Evolutionary conservation across 2,113 vertebrate genomes (phyloP), one percentile per base, ranked within the genome.

Genomic region (Elephantulus edwardii): DNA sequence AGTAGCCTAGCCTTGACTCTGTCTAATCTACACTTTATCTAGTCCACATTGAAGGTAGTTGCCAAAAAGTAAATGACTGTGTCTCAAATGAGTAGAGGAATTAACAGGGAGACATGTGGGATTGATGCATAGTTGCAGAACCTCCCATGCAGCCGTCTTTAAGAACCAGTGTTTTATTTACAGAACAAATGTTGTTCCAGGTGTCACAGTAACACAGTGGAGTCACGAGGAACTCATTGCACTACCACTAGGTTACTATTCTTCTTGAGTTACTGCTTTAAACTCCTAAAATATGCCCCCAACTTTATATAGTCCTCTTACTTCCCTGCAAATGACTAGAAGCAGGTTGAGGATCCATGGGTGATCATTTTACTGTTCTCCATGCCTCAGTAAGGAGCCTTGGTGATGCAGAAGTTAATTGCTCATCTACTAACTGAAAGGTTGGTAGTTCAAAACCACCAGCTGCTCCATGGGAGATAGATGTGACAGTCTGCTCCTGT

Each of bases 181-280:
- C 89, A 52, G 70, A 74, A 24, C 75, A 75, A 58, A 16, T 0
- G 42, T 20, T 22, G 1, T 24, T 9, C 40, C 66, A 58, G 0
- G 48, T 33, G 0, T 46, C 72, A 70, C 28, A 35, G 82, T 13
- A 12, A 14, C 78, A 16, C 58, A 6, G 0, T 17, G 2, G 52
- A 89, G 78, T 66, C 12, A 6, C 71, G 35, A 4, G 33, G 74
- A 62, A 26, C 42, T n/a, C 92, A 83, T 64, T 83, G 89, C 74
- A 72, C 91, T 91, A 62, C 86, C 86, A 60, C n/a, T 79, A 83
- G 90, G 83, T 75, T 77, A 33, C 22, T 24, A 17, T 42, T 76
- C n/a, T 80, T 68, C 44, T 33, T 16, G 52, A 38, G 35, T 82
- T 56, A 35, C 42, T 60, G 54, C 75, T 90, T 83, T 72, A 20